phyloP scores from a whole-genome alignment of 2,113 vertebrate genomes.

The Anolis sagrei region DNA sequence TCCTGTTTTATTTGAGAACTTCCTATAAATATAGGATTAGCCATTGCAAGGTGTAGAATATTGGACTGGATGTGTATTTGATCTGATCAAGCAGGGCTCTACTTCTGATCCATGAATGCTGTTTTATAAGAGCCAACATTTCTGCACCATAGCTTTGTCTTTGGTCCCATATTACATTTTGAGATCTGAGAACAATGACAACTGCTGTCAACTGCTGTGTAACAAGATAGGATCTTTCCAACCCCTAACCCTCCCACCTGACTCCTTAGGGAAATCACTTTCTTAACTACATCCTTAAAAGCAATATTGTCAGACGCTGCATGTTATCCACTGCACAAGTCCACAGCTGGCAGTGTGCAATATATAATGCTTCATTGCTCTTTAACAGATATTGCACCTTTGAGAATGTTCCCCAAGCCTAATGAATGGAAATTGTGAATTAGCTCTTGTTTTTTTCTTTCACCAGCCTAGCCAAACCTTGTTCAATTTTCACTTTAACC shows the following conservation, averaged over 20 bases:
- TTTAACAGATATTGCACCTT: constrained; percentile 10
- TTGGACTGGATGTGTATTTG: background rate
- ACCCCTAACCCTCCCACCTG: background rate
- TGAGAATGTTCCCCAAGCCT: constrained; percentile 1
- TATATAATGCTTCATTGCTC: background rate
- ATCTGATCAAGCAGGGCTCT: background rate
- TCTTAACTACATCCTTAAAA: background rate
- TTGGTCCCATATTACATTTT: background rate
- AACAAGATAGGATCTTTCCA: background rate
- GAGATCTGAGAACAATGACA: background rate
- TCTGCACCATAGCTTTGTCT: background rate
- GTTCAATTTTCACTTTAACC: background rate
- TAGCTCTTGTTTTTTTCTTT: background rate
- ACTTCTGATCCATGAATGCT: background rate
- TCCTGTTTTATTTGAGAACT: background rate
- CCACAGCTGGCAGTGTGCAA: constrained; percentile 3
- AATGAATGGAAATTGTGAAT: constrained; percentile 3
- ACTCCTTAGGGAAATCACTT: constrained; percentile 17
- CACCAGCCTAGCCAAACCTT: background rate
- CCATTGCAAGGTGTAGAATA: background rate
- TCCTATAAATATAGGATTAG: background rate
- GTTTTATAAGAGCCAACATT: background rate
- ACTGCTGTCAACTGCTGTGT: background rate
- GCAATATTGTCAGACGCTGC: background rate
- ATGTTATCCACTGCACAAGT: background rate